Conservation (phyloP, 30 jellyfish, hydroid and myxozoan genomes). For the Pseudorhiza aurosa region DNA sequence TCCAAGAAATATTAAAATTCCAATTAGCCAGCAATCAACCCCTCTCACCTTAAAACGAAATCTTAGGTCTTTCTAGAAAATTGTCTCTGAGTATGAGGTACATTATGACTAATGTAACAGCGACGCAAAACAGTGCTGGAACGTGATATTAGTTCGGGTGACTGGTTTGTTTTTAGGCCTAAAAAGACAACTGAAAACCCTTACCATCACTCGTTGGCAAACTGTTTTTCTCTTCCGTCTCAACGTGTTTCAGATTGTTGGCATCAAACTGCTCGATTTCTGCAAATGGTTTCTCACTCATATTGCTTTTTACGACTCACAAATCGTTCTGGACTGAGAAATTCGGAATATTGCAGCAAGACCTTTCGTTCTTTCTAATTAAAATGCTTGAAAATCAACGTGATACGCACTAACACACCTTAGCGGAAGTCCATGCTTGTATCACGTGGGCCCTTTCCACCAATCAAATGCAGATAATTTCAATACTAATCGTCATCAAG, state of each 20-base stretch:
- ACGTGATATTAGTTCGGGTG: background rate
- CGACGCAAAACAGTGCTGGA: no score
- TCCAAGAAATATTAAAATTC: no score
- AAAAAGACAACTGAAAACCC: conserved; percentile 1
- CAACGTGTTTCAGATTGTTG: conserved; percentile 80
- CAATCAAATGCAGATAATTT: background rate
- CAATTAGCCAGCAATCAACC: no score
- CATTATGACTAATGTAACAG: no score
- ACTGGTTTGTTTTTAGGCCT: conserved; percentile 4
- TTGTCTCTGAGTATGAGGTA: no score
- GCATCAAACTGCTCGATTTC: conserved; percentile 87
- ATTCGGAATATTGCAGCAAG: conserved; percentile 39
- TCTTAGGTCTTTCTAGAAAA: no score
- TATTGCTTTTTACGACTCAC: background rate
- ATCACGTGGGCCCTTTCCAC: conserved; percentile 28
- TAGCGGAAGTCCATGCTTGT: conserved; percentile 46
- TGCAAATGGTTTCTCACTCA: conserved; percentile 74
- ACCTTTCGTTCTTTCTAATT: conserved; percentile 1
- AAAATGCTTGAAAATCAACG: conserved; percentile 28
- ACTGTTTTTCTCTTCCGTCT: conserved; percentile 86
- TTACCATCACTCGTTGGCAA: conserved; percentile 86
- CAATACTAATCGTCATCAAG: conserved; percentile 35
- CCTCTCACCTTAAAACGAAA: no score
- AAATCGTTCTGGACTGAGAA: background rate
- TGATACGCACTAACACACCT: conserved; percentile 68